A percentile compares a stretch with the other conserved stretches of the same genome.
phyloP scores from a whole-genome alignment of 2,113 vertebrate genomes.

The Siniperca chuatsi region DNA sequence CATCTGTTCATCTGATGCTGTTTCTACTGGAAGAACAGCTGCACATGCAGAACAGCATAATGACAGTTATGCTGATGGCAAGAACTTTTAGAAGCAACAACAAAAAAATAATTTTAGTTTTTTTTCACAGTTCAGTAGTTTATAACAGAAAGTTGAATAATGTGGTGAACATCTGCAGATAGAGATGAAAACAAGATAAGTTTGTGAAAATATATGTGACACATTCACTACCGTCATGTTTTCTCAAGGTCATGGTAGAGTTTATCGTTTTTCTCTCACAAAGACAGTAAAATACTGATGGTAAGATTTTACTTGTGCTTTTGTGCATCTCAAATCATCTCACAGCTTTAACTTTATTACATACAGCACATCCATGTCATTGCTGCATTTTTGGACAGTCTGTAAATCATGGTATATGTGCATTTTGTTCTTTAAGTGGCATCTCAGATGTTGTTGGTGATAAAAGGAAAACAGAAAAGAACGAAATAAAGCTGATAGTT shows the following conservation, averaged over 20 bases:
- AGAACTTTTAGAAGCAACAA: not conserved
- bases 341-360: not conserved
- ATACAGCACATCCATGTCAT: not conserved
- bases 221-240: not conserved
- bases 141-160: not conserved
- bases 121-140: not conserved
- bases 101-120: not conserved
- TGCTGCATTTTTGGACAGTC: not conserved
- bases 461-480: too few relatives aligned
- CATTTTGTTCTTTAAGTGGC: not conserved
- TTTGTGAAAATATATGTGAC: not conserved
- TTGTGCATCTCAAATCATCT: not conserved
- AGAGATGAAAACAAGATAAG: not conserved
- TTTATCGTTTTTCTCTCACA: not conserved
- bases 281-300: not conserved
- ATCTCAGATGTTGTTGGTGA: not conserved
- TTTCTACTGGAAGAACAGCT: conserved; percentile 5
- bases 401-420: not conserved
- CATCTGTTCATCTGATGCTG: conserved; percentile 19
- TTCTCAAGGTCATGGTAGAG: not conserved
- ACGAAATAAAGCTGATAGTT: too few relatives aligned
- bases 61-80: conserved; percentile 26
- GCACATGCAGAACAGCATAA: not conserved
- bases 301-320: not conserved
- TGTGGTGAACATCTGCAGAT: not conserved